Conservation (phyloP, 2,888 invertebrate genomes). For the Drosophila anomalata region DNA sequence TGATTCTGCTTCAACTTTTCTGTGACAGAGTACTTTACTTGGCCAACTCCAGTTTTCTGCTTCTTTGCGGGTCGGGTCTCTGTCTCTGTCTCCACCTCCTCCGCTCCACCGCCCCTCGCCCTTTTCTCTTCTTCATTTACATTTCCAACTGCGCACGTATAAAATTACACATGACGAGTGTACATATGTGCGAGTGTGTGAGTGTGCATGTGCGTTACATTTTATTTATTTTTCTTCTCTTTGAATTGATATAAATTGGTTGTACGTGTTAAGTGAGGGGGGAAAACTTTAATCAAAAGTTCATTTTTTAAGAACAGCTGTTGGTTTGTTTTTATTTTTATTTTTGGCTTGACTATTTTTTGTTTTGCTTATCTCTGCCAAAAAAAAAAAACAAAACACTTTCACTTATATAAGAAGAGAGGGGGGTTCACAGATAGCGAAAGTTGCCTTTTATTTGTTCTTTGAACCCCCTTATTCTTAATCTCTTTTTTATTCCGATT, state of each 20-base stretch:
- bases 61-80: not conserved
- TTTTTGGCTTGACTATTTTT: slow-evolving; percentile 36
- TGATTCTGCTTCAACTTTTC: slow-evolving; percentile 30
- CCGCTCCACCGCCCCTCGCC: slow-evolving; percentile 13
- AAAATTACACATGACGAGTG: slow-evolving; percentile 37
- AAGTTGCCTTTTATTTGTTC: slow-evolving; percentile 21
- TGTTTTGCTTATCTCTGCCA: slow-evolving; percentile 33
- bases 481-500: not conserved
- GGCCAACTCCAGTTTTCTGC: slow-evolving; percentile 7
- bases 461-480: not conserved
- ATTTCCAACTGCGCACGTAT: slow-evolving; percentile 69
- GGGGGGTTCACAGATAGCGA: slow-evolving; percentile 29
- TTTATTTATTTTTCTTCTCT: slow-evolving; percentile 27
- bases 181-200: not conserved
- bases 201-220: slow-evolving; percentile 29
- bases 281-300: slow-evolving; percentile 20
- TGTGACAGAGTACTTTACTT: slow-evolving; percentile 12
- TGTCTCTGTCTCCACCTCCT: too few relatives aligned
- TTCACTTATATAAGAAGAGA: slow-evolving; percentile 43
- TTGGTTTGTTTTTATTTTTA: slow-evolving; percentile 21
- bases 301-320: slow-evolving; percentile 35
- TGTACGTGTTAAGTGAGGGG: slow-evolving; percentile 16
- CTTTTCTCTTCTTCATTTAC: slow-evolving; percentile 54
- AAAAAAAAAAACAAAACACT: slow-evolving; percentile 30
- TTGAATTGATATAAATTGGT: slow-evolving; percentile 37